Evolutionary conservation across 2,888 invertebrate genomes (phyloP).

Genomic region (Scrobipalpa atriplicella): DNA sequence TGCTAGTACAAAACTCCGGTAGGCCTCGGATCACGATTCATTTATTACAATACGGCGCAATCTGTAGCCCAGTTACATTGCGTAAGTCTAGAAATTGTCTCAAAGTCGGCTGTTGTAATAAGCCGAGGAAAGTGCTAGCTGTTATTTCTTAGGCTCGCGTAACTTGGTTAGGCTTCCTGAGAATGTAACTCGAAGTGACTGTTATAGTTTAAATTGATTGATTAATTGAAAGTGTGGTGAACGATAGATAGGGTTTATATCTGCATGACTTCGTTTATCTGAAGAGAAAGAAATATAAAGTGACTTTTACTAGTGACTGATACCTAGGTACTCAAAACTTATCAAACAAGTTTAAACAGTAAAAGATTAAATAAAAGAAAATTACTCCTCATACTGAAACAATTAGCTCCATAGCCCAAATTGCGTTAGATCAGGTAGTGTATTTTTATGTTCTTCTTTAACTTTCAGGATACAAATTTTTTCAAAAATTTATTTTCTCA

Average conservation of each 20-base stretch:
- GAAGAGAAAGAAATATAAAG: no score
- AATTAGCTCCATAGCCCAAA: no score
- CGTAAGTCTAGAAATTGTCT: conserved; percentile 35
- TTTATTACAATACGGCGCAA: conserved; percentile 44
- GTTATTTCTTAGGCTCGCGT: conserved; percentile 13
- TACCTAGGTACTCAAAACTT: no score
- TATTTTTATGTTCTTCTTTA: neutral
- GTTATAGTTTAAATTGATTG: neutral
- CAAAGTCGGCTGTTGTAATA: conserved; percentile 27
- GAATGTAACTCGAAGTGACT: neutral
- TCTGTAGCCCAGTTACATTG: conserved; percentile 36
- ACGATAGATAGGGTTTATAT: neutral
- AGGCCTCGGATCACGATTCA: conserved; percentile 38
- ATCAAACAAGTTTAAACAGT: no score
- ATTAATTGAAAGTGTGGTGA: neutral
- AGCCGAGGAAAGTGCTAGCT: conserved; percentile 11
- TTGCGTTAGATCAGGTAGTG: no score
- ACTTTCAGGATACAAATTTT: neutral
- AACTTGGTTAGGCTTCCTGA: conserved; percentile 18
- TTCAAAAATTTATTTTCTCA: neutral
- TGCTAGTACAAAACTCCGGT: conserved; percentile 10
- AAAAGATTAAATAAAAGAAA: no score
- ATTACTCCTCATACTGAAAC: no score
- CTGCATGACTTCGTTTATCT: no score
- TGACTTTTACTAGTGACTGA: no score